These are phyloP conservation scores for Muschampia plurimacula DNA, from an alignment of 2,888 invertebrate genomes.

Conservation along the genomic window DNA sequence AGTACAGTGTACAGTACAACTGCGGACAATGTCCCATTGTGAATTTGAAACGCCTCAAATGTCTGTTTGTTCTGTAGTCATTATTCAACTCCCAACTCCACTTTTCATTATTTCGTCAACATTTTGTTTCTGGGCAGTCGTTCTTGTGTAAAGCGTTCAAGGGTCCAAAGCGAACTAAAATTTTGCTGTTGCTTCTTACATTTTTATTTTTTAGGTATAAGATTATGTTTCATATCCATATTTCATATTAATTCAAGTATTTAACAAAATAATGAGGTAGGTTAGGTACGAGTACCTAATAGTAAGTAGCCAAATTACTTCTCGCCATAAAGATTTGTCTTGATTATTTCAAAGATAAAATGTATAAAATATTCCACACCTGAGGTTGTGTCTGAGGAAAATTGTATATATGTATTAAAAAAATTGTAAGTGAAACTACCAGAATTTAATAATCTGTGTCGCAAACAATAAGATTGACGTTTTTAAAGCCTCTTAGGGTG, in stretches of 20 bases:
- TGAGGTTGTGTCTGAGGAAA: no score
- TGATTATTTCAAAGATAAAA: no score
- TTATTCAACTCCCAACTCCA: neutral
- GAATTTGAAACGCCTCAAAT: conserved; percentile 25
- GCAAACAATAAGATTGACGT: neutral
- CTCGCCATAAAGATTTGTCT: no score
- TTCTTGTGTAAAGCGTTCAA: conserved; percentile 15
- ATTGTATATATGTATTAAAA: no score
- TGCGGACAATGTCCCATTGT: conserved; percentile 23
- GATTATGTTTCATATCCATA: no score
- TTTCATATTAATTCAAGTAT: no score
- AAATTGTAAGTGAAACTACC: no score
- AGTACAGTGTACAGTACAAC: neutral
- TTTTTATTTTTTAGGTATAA: no score
- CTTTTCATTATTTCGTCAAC: conserved; percentile 18
- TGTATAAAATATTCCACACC: no score
- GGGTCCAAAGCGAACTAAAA: neutral
- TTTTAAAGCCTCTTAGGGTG: neutral
- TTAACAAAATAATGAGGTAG: no score
- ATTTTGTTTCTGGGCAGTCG: conserved; percentile 19
- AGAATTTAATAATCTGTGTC: neutral
- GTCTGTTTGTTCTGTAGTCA: conserved; percentile 8
- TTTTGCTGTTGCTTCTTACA: neutral
- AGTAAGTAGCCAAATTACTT: no score
- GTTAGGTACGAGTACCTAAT: no score